Evolutionary conservation across 2,888 invertebrate species (phyloP), one percentile per base, ranked within the genome.

Genomic region (Lutraria lutraria): DNA sequence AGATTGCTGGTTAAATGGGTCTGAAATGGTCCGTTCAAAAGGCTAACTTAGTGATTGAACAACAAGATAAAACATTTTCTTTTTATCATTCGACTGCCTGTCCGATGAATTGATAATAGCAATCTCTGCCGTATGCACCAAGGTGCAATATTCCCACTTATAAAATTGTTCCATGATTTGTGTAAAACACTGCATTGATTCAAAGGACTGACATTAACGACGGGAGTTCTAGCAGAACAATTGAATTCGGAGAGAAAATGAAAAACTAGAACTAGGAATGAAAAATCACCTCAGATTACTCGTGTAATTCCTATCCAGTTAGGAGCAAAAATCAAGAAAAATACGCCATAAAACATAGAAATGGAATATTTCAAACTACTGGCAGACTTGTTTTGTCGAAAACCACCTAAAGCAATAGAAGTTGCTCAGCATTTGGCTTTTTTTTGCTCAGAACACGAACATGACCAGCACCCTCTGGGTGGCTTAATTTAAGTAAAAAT

Each of bases 1-100:
- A 90, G 90, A 90, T 88, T 88, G 90, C 63, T 81, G 80, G 84
- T 86, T 83, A 90, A 88, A 86, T 86, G 88, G 88, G 83, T 68
- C 86, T 86, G 76, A 90, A 88, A 88, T 83, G 83, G 89, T 76
- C 81, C 79, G 54, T 85, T 85, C 85, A 85, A 85, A 85, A 56
- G 85, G 80, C 56, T 81, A 54, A 54, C 85, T 31, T 72, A 12
- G 31, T 43, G 85, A 85, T 85, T 21, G 34, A 60, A 60, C 56
- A 60, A 43, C 79, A 80, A 80, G 85, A 85, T 85, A 80, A 85
- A 16, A 25, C 21, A 60, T 76, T 85, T 85, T 54, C 85, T 80
- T 85, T 85, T 85, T 79, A 85, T 85, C 85, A 85, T 80, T 16
- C 56, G 85, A 29, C 80, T 80, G 56, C 85, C 43, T 60, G 72